Base-by-base conservation (phyloP, 1,140 invertebrate genomes). In the Ectropis grisescens region DNA sequence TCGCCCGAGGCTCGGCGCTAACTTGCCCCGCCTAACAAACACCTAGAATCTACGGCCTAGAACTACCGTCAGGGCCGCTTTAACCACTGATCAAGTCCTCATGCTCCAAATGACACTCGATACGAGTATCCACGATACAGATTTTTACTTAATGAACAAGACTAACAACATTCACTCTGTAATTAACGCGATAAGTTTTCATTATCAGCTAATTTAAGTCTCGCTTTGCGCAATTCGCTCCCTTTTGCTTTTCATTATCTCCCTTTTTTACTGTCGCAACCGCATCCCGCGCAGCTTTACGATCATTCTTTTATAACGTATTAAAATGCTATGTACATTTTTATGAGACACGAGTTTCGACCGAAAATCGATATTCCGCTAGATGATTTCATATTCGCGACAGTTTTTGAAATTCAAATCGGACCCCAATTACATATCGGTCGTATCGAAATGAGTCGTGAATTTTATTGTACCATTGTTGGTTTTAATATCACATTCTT, bases 81-180 rank as follows among this genome's bases (percentile, higher is more conserved):
- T n/a, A n/a, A n/a, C n/a, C n/a, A n/a, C 4, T 26, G 24, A 26
- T 6, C 24, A 54, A 51, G 47, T 54, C 47, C 36, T 37, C 42
- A 45, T 40, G 35, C 41, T 38, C 35, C 43, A 44, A 43, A 44
- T 56, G 52, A 52, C 50, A 59, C n/a, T n/a, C n/a, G n/a, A 58
- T 61, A 59, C 55, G 48, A 61, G 58, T 52, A 41, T 46, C 29
- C 30, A 35, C 32, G 41, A 52, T 57, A 56, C 46, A 39, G 47
- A 61, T 58, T 58, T 61, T 58, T 58, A 40, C 48, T 47, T 57
- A 51, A 55, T 49, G 41, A 61, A 59, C 56, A 48, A 30, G 56
- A 37, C 42, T 40, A 47, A 41, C 59, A 54, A 64, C 58, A 68
- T 64, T 68, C 55, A 61, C 58, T 60, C 46, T 29, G 41, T 48